Evolutionary conservation across 2,888 invertebrate species (phyloP).

Genomic region (Drosophila pegasa): DNA sequence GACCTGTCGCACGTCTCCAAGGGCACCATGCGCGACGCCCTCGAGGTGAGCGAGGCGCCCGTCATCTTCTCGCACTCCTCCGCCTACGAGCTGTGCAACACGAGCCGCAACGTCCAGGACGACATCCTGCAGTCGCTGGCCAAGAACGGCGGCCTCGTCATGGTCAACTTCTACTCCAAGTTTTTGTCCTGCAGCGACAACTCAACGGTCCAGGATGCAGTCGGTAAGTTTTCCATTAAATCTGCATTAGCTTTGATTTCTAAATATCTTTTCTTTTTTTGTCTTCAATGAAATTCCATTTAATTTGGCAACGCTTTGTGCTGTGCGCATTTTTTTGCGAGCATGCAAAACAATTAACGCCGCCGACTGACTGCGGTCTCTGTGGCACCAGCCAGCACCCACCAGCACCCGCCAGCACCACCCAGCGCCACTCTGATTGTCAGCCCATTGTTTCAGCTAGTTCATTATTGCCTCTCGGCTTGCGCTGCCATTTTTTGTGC

Average conservation of each 20-base stretch:
- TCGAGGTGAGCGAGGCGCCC: constrained; percentile 91
- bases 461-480: constrained; percentile 64
- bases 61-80: constrained; percentile 95
- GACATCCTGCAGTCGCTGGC: constrained; percentile 90
- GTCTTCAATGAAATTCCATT: neutral
- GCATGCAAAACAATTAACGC: constrained; percentile 64
- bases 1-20: constrained; percentile 93
- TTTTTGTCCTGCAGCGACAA: constrained; percentile 91
- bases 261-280: neutral
- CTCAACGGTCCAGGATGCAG: constrained; percentile 91
- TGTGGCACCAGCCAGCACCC: constrained; percentile 32
- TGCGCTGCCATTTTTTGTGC: constrained; percentile 19
- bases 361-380: constrained; percentile 52
- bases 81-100: constrained; percentile 92
- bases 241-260: neutral
- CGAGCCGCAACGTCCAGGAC: constrained; percentile 93
- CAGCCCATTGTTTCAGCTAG: constrained; percentile 69
- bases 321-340: constrained; percentile 6
- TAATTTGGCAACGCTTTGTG: neutral
- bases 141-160: constrained; percentile 92
- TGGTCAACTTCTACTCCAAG: constrained; percentile 94
- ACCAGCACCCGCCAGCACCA: neutral
- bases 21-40: constrained; percentile 92
- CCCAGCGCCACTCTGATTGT: constrained; percentile 55
- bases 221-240: constrained; percentile 87